phyloP scores from a whole-genome alignment of 2,888 invertebrate species.

The Lampropteryx suffumata region DNA sequence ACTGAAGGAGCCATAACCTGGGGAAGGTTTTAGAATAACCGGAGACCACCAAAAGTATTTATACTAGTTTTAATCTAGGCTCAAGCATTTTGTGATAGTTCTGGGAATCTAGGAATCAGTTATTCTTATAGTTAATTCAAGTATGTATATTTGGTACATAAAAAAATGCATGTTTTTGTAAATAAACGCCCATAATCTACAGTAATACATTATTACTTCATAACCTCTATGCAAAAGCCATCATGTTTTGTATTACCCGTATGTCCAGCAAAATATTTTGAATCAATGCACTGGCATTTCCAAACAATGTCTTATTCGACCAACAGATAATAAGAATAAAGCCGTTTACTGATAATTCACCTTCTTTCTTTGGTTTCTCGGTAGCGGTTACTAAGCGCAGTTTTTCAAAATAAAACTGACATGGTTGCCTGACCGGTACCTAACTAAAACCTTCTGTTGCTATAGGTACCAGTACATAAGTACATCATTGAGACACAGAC shows the following conservation, averaged over 20 bases:
- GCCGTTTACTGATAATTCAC: slow-evolving; percentile 1
- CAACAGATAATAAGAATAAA: slow-evolving; percentile 2
- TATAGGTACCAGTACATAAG: too few relatives aligned
- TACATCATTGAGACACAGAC: too few relatives aligned
- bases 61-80: too few relatives aligned
- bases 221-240: background rate
- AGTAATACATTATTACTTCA: background rate
- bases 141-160: too few relatives aligned
- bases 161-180: too few relatives aligned
- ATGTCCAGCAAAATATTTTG: slow-evolving; percentile 21
- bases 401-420: slow-evolving; percentile 16
- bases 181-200: too few relatives aligned
- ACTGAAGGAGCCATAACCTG: slow-evolving; percentile 88
- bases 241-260: slow-evolving; percentile 15
- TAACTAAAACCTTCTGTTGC: slow-evolving; percentile 12
- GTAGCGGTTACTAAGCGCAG: slow-evolving; percentile 3
- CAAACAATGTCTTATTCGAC: slow-evolving; percentile 18
- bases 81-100: too few relatives aligned
- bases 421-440: background rate
- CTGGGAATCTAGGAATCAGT: too few relatives aligned
- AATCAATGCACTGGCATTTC: slow-evolving; percentile 16
- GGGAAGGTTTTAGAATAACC: too few relatives aligned
- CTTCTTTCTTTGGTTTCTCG: slow-evolving; percentile 6
- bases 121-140: too few relatives aligned
- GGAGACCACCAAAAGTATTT: too few relatives aligned